Conservation (phyloP, 1,140 invertebrate genomes). For the Zaprionus nigranus region DNA sequence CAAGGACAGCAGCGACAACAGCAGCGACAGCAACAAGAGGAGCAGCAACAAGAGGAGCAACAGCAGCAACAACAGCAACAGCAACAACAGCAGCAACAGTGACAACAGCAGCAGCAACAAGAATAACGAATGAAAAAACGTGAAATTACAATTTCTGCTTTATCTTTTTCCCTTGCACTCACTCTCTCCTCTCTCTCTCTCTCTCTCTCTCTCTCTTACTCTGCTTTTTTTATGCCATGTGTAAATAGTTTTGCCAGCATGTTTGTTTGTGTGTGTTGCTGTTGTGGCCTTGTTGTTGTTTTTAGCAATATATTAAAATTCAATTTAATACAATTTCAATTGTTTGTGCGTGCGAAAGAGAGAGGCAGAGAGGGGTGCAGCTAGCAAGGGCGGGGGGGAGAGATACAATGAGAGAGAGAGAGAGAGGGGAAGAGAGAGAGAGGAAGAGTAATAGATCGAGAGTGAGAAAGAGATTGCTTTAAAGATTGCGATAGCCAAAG, state of each 20-base stretch:
- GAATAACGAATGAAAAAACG: slow-evolving; percentile 13
- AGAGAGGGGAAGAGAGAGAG: neutral
- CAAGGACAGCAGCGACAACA: slow-evolving; percentile 19
- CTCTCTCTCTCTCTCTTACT: neutral
- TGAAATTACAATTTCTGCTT: slow-evolving; percentile 44
- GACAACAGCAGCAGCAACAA: slow-evolving; percentile 4
- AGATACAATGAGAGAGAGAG: neutral
- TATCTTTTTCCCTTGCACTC: slow-evolving; percentile 1
- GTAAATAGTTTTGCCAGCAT: slow-evolving; percentile 36
- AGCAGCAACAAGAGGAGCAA: neutral
- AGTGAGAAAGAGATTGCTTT: neutral
- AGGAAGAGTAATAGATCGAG: neutral
- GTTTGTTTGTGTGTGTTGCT: slow-evolving; percentile 28
- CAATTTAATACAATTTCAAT: slow-evolving; percentile 81
- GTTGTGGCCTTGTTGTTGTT: slow-evolving; percentile 54
- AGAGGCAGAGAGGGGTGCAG: neutral
- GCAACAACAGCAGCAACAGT: neutral
- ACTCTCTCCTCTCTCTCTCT: neutral
- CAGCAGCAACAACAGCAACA: neutral
- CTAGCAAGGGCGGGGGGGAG: neutral
- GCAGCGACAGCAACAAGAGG: slow-evolving; percentile 2
- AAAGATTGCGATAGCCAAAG: slow-evolving; percentile 20
- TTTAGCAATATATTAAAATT: slow-evolving; percentile 78
- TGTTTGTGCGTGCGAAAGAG: slow-evolving; percentile 66
- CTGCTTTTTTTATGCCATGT: slow-evolving; percentile 29